A percentile compares a stretch with the other conserved stretches of the same genome.
phyloP scores from a whole-genome alignment of 2,113 vertebrate genomes.

The Callithrix jacchus region DNA sequence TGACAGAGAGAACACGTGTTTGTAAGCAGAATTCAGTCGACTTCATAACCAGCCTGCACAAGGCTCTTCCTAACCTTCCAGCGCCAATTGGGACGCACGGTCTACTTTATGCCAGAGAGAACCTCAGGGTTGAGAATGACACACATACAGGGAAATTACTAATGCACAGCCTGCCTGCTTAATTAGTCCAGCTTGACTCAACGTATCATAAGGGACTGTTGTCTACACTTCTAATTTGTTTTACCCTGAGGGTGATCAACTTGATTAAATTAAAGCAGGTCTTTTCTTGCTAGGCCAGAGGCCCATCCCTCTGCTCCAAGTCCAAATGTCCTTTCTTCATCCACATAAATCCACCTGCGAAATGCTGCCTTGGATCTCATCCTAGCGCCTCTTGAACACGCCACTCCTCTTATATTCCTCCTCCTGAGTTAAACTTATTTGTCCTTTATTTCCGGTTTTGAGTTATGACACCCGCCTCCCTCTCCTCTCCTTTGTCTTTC shows the following conservation, averaged over 20 bases:
- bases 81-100: neutral
- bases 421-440: neutral
- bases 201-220: slow-evolving; percentile 8
- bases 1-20: neutral
- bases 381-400: neutral
- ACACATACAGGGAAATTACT: neutral
- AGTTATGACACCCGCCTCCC: neutral
- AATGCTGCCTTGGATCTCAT: neutral
- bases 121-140: neutral
- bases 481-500: neutral
- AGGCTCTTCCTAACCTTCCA: neutral
- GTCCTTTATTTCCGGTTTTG: neutral
- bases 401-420: neutral
- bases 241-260: slow-evolving; percentile 40
- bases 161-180: slow-evolving; percentile 9
- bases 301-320: neutral
- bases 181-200: slow-evolving; percentile 52
- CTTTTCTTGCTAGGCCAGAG: slow-evolving; percentile 10
- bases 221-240: slow-evolving; percentile 46
- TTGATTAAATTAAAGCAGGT: slow-evolving; percentile 36
- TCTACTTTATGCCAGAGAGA: neutral
- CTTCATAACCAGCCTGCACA: neutral
- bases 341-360: neutral
- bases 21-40: neutral
- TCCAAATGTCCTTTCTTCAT: neutral